Base-by-base conservation (phyloP, 2,888 invertebrate genomes). In the Cosmopolites sordidus region DNA sequence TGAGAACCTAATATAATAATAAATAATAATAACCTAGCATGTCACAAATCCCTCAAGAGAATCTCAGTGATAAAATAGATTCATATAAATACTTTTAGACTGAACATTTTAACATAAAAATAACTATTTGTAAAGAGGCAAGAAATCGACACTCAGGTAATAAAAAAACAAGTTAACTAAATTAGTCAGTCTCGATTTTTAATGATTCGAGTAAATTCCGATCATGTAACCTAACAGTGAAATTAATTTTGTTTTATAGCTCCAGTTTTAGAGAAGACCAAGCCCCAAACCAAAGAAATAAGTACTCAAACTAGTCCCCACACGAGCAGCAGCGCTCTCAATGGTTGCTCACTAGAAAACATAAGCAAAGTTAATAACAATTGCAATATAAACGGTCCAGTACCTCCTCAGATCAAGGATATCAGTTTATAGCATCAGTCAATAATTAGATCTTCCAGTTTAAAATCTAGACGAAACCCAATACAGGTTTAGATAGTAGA, bases 361-460 rank as follows among this genome's bases (percentile, higher is more conserved):
- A 54, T 66, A 41, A 66, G 65, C 14, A 73, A 72, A 60, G 65
- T 71, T 6, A 74, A 73, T 62, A 74, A 73, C 61, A 73, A 73
- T 50, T 68, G 67, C 59, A 70, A 66, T 54, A 66, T 73, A 9
- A 73, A 74, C 48, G 74, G 74, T 4, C 73, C 74, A 4, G 61
- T 72, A 15, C 54, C 69, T 6, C 56, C 68, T 18, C 67, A 71
- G 16, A 66, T 70, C 40, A 73, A 71, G 41, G 72, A 73, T 51
- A 61, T 68, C 16, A 56, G 68, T 1, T 73, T 73, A 73, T 73
- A 75, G 74, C 74, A 73, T 60, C 62, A 64, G 39, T 59, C 63
- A 15, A 58, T 62, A 6, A 63, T 62, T 27, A 66, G 70, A 59
- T 65, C 70, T 45, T 69, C 73, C 51, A 74, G 73, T 64, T 62